Percentiles rank a stretch among this genome's conserved stretches.
These are phyloP conservation scores for Hydropotes inermis DNA, from an alignment of 2,113 vertebrate genomes.

Conservation along the genomic window DNA sequence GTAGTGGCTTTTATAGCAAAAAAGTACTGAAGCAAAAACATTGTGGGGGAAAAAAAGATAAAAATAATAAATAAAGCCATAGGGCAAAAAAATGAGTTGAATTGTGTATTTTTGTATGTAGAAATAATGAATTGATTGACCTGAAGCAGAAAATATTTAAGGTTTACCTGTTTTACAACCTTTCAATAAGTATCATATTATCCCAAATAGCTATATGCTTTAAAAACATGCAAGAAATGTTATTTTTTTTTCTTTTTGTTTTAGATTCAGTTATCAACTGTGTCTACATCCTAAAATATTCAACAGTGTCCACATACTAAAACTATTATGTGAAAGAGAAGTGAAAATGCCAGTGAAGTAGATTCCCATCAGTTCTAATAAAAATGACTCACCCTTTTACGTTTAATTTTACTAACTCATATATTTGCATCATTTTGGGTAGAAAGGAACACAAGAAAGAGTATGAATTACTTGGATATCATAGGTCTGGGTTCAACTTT, in stretches of 20 bases:
- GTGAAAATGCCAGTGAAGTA: background rate
- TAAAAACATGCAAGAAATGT: background rate
- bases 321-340: background rate
- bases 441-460: background rate
- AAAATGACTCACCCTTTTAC: slow-evolving; percentile 10
- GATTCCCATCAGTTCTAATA: slow-evolving; percentile 8
- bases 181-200: background rate
- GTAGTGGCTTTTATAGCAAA: background rate
- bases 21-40: background rate
- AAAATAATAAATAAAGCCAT: background rate
- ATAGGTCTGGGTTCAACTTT: background rate
- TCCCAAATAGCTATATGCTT: background rate
- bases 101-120: background rate
- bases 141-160: background rate
- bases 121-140: background rate
- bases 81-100: background rate
- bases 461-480: background rate
- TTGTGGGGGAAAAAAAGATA: background rate
- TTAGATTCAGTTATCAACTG: background rate
- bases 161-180: background rate
- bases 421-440: background rate
- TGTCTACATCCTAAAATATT: background rate
- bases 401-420: background rate
- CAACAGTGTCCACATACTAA: background rate
- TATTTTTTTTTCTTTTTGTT: background rate